phyloP scores from a whole-genome alignment of 2,113 vertebrate genomes.

The Tonatia bakeri region DNA sequence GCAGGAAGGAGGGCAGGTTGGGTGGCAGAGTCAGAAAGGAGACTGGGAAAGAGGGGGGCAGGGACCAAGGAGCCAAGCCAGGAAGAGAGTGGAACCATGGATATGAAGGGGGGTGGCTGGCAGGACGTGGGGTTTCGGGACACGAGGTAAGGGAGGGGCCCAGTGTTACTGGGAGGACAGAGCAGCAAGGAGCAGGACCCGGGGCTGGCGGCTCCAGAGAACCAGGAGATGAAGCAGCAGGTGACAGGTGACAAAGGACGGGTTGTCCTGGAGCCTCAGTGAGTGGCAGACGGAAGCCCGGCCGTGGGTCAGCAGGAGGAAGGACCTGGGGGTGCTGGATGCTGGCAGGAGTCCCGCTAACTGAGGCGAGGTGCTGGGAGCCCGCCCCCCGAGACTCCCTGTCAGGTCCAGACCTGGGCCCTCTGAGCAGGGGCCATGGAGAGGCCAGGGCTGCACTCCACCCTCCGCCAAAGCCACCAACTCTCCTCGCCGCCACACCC shows the following conservation, averaged over 20 bases:
- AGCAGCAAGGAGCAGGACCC: background rate
- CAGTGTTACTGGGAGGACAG: background rate
- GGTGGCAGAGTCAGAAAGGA: background rate
- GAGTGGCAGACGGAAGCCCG: background rate
- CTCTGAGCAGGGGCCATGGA: accelerated
- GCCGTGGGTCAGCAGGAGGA: background rate
- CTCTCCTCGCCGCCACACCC: accelerated
- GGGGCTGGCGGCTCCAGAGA: background rate
- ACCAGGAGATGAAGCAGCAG: background rate
- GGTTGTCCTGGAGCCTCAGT: background rate
- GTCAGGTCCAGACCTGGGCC: background rate
- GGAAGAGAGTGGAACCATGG: background rate
- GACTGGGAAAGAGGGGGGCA: background rate
- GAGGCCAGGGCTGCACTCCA: background rate
- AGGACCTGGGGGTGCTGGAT: background rate
- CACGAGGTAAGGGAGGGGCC: too few relatives aligned
- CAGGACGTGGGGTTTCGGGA: too few relatives aligned
- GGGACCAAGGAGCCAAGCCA: background rate
- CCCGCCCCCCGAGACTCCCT: background rate
- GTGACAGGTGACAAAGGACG: background rate
- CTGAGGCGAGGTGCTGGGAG: background rate
- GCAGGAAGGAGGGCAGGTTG: background rate
- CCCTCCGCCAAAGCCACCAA: background rate
- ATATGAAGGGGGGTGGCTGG: accelerated
- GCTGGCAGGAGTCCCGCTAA: background rate